Evolutionary conservation across 2,888 invertebrate species (phyloP), one percentile per base, ranked within the genome.

Genomic region (Apoderus coryli): DNA sequence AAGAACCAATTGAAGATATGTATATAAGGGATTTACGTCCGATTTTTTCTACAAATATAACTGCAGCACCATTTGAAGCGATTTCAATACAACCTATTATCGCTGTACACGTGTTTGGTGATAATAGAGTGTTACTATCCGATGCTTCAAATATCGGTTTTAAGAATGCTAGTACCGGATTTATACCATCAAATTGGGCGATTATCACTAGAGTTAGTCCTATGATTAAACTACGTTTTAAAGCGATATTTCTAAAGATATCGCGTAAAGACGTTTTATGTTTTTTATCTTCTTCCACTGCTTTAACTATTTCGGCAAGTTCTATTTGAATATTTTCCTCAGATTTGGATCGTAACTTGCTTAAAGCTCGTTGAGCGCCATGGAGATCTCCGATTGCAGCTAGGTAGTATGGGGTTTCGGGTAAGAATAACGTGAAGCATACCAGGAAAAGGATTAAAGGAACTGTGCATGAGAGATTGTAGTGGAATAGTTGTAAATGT

Each of bases 121-220:
- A 27, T n/a, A n/a, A n/a, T n/a, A n/a, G n/a, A 22, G 37, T 39
- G 4, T 29, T 31, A 10, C 34, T 37, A n/a, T 72, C 69, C 2
- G 82, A 73, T 3, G 65, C 66, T 2, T 56, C 49, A 48, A 80
- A 80, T 45, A 80, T 80, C 16, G 58, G 60, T 36, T 44, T 34
- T 16, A 41, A 29, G 19, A 39, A 45, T 3, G 40, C 36, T 10
- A 44, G 16, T 5, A 46, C 31, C 2, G 41, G 39, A 19, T 32
- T 37, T 3, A 44, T 40, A 4, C 46, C 46, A 4, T 44, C 42
- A 14, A 46, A 36, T 32, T 46, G 46, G 30, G 44, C 44, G 9
- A 45, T 33, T 5, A 34, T 35, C 3, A 36, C 39, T 10, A 45
- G 30, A 10, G 32, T 35, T 3, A 42, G 10, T 10, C 36, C 32